Percentiles rank a stretch among this genome's conserved stretches.
Evolutionary conservation across 2,113 vertebrate genomes (phyloP).

Genomic region (Diglossa brunneiventris): DNA sequence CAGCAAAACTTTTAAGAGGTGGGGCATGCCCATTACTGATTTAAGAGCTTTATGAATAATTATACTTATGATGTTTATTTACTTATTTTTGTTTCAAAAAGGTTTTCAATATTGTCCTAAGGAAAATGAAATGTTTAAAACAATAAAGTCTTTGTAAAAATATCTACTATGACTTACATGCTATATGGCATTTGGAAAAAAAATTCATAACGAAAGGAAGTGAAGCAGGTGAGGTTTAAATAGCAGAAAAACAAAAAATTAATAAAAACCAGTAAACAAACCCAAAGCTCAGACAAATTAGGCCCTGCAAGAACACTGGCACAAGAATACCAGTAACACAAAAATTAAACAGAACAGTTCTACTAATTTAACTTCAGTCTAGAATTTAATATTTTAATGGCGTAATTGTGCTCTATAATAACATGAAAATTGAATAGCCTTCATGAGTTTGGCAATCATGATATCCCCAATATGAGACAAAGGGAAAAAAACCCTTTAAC

Average conservation of each 20-base stretch:
- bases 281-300: neutral
- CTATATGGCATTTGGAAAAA: neutral
- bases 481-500: neutral
- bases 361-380: neutral
- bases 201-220: neutral
- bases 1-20: neutral
- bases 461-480: neutral
- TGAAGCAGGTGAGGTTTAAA: neutral
- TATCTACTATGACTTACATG: neutral
- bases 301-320: neutral
- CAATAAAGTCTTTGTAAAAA: neutral
- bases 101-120: neutral
- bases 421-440: neutral
- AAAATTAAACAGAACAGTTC: neutral
- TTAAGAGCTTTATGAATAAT: neutral
- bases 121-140: neutral
- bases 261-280: neutral
- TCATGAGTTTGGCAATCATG: neutral
- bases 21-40: rapidly evolving
- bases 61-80: neutral
- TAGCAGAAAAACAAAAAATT: neutral
- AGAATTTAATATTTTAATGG: neutral
- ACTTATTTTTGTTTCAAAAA: neutral
- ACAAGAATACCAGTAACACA: neutral
- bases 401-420: neutral